Conservation (phyloP, 2,113 vertebrate genomes). For the Oceanodroma tethys region DNA sequence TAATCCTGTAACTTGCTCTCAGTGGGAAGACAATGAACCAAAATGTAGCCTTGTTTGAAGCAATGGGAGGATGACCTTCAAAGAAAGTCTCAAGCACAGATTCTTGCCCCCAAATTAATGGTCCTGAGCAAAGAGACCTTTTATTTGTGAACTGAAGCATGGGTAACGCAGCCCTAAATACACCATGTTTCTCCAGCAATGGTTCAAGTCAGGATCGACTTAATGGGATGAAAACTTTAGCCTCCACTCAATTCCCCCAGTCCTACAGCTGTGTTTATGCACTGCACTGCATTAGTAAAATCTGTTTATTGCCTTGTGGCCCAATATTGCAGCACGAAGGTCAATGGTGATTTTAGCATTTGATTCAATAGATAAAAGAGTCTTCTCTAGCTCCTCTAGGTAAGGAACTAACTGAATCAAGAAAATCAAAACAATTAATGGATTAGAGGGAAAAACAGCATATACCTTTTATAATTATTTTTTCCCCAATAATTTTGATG, state of each 20-base stretch:
- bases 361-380: not conserved
- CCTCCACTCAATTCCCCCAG: not conserved
- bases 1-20: not conserved
- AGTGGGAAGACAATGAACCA: not conserved
- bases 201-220: not conserved
- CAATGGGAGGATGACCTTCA: not conserved
- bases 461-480: not conserved
- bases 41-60: not conserved
- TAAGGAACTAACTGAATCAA: not conserved
- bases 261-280: not conserved
- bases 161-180: not conserved
- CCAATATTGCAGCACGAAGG: not conserved
- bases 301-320: not conserved
- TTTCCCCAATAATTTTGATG: not conserved
- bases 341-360: not conserved
- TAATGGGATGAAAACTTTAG: not conserved
- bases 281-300: not conserved
- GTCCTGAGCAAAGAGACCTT: not conserved
- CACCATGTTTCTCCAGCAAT: not conserved
- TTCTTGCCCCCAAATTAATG: not conserved
- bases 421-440: not conserved
- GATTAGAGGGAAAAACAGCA: not conserved
- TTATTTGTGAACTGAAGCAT: not conserved
- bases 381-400: not conserved
- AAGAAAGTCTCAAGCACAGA: not conserved